These are phyloP conservation scores for Urosaurus nigricauda DNA, from an alignment of 2,797 vertebrate genomes.

Conservation along the genomic window DNA sequence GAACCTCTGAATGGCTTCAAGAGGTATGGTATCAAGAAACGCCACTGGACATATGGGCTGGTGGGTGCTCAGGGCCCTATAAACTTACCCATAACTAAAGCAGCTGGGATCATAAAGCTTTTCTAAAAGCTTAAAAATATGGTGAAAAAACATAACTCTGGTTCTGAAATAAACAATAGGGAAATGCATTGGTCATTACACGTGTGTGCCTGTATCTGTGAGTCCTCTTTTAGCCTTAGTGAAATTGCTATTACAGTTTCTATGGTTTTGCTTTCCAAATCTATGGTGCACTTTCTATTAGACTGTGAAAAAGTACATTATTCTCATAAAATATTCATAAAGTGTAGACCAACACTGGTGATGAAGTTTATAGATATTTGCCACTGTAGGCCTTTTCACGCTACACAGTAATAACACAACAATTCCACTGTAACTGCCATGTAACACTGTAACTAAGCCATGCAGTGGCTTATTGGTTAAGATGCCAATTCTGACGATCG, in stretches of 20 bases:
- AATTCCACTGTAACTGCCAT: too few relatives aligned
- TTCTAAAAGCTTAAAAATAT: slow-evolving; percentile 77
- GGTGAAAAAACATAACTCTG: slow-evolving; percentile 74
- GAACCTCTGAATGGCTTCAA: slow-evolving; percentile 77
- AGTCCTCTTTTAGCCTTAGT: slow-evolving; percentile 72
- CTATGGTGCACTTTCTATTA: background rate
- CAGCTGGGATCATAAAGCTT: slow-evolving; percentile 86
- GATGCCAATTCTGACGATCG: too few relatives aligned
- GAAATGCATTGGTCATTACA: slow-evolving; percentile 67
- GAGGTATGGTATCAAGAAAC: slow-evolving; percentile 83
- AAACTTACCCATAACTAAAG: slow-evolving; percentile 82
- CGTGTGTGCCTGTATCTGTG: slow-evolving; percentile 65
- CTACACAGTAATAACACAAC: too few relatives aligned
- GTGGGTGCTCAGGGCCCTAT: slow-evolving; percentile 79
- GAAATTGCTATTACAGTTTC: slow-evolving; percentile 68
- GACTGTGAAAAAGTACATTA: background rate
- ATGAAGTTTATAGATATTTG: background rate
- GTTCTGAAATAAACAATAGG: slow-evolving; percentile 73
- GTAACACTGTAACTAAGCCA: too few relatives aligned
- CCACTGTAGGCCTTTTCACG: background rate
- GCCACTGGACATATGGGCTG: slow-evolving; percentile 81
- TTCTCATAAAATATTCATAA: background rate
- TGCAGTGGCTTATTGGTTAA: too few relatives aligned
- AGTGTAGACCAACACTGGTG: background rate
- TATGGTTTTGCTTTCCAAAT: slow-evolving; percentile 74